Conservation (phyloP, 1,140 invertebrate genomes). For the Ylistrum balloti region DNA sequence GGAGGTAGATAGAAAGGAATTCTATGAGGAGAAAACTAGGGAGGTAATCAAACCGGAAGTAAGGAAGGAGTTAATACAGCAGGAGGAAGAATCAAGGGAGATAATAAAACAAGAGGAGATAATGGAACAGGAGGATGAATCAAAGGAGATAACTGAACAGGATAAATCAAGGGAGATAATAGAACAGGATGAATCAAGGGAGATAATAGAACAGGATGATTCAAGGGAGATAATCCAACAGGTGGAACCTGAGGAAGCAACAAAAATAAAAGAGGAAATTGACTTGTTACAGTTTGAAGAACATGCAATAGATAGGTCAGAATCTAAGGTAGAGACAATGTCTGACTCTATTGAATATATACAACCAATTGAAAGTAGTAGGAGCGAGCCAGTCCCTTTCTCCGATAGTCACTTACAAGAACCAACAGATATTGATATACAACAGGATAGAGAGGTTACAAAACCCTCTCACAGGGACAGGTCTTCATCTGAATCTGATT, state of each 20-base stretch:
- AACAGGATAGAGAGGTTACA: constrained; percentile 61
- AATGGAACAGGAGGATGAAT: constrained; percentile 46
- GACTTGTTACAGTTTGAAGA: constrained; percentile 43
- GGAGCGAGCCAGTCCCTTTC: not conserved
- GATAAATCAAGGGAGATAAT: constrained; percentile 12
- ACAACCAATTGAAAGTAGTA: not conserved
- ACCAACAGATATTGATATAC: not conserved
- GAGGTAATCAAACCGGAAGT: constrained; percentile 36
- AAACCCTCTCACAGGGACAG: constrained; percentile 48
- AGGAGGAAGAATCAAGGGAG: constrained; percentile 41
- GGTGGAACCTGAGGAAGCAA: constrained; percentile 36
- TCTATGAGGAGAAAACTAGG: constrained; percentile 41
- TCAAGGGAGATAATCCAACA: constrained; percentile 40
- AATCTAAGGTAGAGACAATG: constrained; percentile 61
- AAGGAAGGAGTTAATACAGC: not conserved
- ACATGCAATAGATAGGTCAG: constrained; percentile 62
- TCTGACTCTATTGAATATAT: constrained; percentile 25
- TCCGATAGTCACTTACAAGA: not conserved
- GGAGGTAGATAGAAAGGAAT: constrained; percentile 44
- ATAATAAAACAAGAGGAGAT: constrained; percentile 33
- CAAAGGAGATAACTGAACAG: constrained; percentile 19
- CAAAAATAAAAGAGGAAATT: constrained; percentile 13
- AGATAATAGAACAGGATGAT: constrained; percentile 26
- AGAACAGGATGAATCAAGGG: constrained; percentile 36
- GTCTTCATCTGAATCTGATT: not conserved